Evolutionary conservation across 2,888 invertebrate species (phyloP), one percentile per base, ranked within the genome.

Genomic region (Caenorhabditis zanzibari): DNA sequence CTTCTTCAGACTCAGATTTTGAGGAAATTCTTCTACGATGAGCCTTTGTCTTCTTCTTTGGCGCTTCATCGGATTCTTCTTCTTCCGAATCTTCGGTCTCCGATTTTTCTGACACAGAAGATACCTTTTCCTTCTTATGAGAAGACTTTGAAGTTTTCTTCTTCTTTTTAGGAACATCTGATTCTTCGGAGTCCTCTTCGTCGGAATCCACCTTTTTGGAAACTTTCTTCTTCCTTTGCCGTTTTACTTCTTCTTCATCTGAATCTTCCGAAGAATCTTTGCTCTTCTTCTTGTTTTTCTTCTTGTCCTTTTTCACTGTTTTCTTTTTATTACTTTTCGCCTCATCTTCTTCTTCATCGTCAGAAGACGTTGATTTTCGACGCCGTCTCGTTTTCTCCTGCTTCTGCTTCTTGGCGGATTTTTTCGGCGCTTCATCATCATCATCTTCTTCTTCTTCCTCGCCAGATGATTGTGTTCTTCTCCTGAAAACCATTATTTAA

Each of bases 401-500:
- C 26, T 54, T 19, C n/a, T n/a, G n/a, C n/a, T n/a, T n/a, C n/a
- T n/a, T n/a, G n/a, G n/a, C n/a, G 47, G 47, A 24, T 41, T 64
- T 75, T 49, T 56, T 63, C 24, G 52, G 41, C 28, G 74, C 12
- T 52, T 49, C 52, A 12, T 63, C 28, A 5, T 49, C 32, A 7
- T 61, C 38, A 0, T 64, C 71, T n/a, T n/a, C n/a, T n/a, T n/a
- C n/a, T n/a, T n/a, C n/a, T 3, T 75, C 74, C 14, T 64, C 74
- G 9, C 64, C 69, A 4, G 77, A 77, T 0, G 77, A 69, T 26
- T 16, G 28, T 0, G 35, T 7, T 22, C 59, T 69, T 63, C 49
- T 68, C 68, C 76, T 76, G 47, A 47, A 74, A 66, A 64, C 10
- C n/a, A n/a, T n/a, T n/a, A n/a, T n/a, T n/a, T n/a, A n/a, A n/a